phyloP scores from a whole-genome alignment of 2,113 vertebrate species.

The Microcebus murinus region DNA sequence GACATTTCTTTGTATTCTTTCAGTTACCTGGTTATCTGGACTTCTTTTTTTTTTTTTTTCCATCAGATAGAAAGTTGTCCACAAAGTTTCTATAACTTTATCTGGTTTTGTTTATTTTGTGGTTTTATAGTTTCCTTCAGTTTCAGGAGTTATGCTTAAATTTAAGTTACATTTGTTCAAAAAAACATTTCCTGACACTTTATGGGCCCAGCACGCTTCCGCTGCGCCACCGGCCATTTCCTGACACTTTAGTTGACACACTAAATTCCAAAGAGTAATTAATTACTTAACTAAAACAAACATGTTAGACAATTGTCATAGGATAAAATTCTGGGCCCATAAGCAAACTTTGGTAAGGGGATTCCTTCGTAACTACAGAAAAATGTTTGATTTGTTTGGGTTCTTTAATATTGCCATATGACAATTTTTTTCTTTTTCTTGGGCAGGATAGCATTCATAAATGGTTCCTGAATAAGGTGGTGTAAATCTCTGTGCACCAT shows the following conservation, averaged over 20 bases:
- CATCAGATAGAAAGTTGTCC: background rate
- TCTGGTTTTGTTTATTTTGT: background rate
- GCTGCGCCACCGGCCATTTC: background rate
- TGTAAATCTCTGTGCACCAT: background rate
- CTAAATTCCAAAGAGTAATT: constrained; percentile 24
- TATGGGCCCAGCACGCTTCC: background rate
- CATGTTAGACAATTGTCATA: background rate
- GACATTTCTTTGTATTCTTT: background rate
- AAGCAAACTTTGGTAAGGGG: background rate
- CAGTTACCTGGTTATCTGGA: background rate
- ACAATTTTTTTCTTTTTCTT: background rate
- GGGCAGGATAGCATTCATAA: background rate
- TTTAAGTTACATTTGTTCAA: background rate
- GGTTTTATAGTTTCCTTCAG: background rate
- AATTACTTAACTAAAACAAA: background rate
- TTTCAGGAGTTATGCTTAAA: constrained; percentile 6
- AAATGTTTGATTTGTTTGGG: background rate
- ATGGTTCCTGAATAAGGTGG: background rate
- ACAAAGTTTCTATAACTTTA: background rate
- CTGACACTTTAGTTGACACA: background rate
- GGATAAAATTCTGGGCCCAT: background rate
- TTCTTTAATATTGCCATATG: background rate
- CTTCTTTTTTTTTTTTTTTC: background rate
- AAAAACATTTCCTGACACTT: background rate
- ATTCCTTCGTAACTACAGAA: background rate